These are phyloP conservation scores for Cephalopterus ornatus DNA, from an alignment of 2,113 vertebrate genomes.

Conservation along the genomic window DNA sequence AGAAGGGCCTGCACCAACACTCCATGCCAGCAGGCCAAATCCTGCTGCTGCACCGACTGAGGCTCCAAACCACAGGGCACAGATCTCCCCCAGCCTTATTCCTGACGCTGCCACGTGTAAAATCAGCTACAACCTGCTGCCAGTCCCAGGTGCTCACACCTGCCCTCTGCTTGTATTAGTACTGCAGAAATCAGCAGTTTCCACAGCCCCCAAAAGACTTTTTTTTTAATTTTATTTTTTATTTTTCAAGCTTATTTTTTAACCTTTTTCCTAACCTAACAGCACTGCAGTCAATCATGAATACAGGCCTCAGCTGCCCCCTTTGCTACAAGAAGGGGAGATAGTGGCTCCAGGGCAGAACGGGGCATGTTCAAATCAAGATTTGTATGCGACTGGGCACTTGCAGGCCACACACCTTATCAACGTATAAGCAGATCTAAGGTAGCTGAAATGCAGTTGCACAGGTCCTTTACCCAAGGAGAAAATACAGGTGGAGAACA, in stretches of 20 bases:
- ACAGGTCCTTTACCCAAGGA: not conserved
- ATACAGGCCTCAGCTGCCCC: not conserved
- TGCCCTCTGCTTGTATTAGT: not conserved
- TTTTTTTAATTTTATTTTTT: too few species aligned
- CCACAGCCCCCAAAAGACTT: not conserved
- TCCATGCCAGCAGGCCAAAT: rapidly evolving
- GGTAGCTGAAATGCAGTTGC: not conserved
- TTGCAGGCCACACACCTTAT: not conserved
- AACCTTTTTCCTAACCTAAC: not conserved
- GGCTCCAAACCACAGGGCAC: not conserved
- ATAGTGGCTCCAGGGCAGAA: not conserved
- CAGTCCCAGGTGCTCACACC: not conserved
- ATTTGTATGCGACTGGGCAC: rapidly evolving
- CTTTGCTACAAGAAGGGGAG: not conserved
- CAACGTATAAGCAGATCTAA: not conserved
- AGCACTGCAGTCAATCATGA: not conserved
- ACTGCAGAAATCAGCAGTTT: not conserved
- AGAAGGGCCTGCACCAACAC: not conserved
- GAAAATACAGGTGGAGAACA: not conserved
- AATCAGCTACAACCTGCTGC: not conserved
- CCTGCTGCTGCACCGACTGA: rapidly evolving
- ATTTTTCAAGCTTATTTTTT: not conserved
- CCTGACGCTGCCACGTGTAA: rapidly evolving
- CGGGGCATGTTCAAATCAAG: not conserved
- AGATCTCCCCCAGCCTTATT: not conserved